phyloP scores from a whole-genome alignment of 1,140 invertebrate species.

The Neodiprion pinetum region DNA sequence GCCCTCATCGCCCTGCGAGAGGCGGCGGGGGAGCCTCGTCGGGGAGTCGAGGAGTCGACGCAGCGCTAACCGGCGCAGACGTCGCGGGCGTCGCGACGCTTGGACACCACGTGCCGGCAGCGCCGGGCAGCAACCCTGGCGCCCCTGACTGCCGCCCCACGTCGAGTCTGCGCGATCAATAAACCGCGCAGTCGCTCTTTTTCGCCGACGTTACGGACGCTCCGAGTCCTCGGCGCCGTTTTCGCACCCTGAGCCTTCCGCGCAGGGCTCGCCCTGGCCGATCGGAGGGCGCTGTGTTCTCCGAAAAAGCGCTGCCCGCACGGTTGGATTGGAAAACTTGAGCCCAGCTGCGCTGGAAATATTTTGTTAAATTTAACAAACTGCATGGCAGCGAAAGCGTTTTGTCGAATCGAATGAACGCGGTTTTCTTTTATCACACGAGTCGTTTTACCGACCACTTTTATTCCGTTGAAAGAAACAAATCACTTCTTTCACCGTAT shows the following conservation, averaged over 20 bases:
- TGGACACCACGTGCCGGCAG: neutral
- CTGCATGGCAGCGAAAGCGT: too few relatives aligned
- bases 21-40: neutral
- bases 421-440: too few relatives aligned
- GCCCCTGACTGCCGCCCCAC: slow-evolving; percentile 1
- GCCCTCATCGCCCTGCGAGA: neutral
- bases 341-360: too few relatives aligned
- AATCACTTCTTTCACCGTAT: too few relatives aligned
- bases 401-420: too few relatives aligned
- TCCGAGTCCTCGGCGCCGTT: neutral
- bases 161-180: slow-evolving; percentile 6
- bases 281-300: neutral
- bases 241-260: neutral
- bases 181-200: slow-evolving; percentile 1
- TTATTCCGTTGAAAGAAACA: too few relatives aligned
- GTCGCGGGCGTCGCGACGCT: neutral
- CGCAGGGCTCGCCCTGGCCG: neutral
- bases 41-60: neutral
- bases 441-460: too few relatives aligned
- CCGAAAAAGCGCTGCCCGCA: too few relatives aligned
- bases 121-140: slow-evolving; percentile 5
- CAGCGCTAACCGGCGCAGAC: neutral
- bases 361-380: too few relatives aligned
- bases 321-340: too few relatives aligned
- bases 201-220: neutral